Percentiles rank a stretch among this genome's conserved stretches.
Evolutionary conservation across 2,888 invertebrate genomes (phyloP).

Genomic region (Brachyopa scutellaris): DNA sequence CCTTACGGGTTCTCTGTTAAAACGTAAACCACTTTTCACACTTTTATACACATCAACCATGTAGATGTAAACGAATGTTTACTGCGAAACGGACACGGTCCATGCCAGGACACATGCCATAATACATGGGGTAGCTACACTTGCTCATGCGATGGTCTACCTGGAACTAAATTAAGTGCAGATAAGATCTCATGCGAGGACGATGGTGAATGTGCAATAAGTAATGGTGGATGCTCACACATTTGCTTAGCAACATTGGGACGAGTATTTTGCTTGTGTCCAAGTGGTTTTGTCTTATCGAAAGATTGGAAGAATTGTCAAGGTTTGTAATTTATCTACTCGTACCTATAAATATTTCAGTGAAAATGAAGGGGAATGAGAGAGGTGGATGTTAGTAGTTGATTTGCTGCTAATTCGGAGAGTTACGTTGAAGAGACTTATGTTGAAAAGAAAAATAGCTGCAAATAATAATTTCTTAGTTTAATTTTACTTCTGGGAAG

Average conservation of each 20-base stretch:
- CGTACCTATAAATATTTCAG: conserved; percentile 20
- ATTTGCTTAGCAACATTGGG: conserved; percentile 81
- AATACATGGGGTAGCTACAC: conserved; percentile 84
- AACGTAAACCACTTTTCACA: conserved; percentile 12
- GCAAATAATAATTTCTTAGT: too few relatives aligned
- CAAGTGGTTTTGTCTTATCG: conserved; percentile 78
- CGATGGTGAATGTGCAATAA: conserved; percentile 80
- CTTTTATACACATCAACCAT: conserved; percentile 30
- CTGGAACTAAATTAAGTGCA: conserved; percentile 83
- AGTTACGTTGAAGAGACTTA: too few relatives aligned
- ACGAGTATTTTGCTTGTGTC: conserved; percentile 83
- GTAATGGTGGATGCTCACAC: conserved; percentile 83
- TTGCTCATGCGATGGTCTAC: conserved; percentile 84
- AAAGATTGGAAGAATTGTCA: conserved; percentile 82
- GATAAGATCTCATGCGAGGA: conserved; percentile 84
- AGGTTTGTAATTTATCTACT: conserved; percentile 77
- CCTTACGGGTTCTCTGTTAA: background rate
- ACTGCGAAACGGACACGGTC: conserved; percentile 85
- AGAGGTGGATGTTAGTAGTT: too few relatives aligned
- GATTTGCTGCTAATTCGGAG: too few relatives aligned
- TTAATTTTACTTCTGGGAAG: too few relatives aligned
- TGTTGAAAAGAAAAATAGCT: too few relatives aligned
- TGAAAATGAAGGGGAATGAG: background rate
- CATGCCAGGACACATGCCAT: conserved; percentile 85
- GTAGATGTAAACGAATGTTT: conserved; percentile 85